Percentiles rank a stretch among this genome's conserved stretches.
Conservation (phyloP, 2,113 vertebrate species). For the Donacobius atricapilla region DNA sequence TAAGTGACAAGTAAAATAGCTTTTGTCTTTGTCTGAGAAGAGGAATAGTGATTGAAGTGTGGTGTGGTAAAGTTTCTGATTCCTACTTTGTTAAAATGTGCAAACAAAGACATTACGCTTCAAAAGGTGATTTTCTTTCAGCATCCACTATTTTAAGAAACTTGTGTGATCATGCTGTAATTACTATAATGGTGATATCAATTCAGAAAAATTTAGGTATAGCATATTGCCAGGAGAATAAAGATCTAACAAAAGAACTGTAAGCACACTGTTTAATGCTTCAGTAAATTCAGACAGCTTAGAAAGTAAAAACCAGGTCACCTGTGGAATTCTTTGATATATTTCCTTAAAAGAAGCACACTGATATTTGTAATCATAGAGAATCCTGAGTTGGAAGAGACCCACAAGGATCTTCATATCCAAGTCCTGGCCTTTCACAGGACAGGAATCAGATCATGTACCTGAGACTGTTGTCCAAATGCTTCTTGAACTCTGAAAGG, state of each 20-base stretch:
- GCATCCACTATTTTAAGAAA: neutral
- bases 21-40: neutral
- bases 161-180: neutral
- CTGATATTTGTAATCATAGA: neutral
- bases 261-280: neutral
- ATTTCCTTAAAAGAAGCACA: neutral
- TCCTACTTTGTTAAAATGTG: neutral
- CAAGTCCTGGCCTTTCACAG: neutral
- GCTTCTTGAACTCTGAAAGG: neutral
- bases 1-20: neutral
- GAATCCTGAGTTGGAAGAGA: neutral
- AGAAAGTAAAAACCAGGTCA: neutral
- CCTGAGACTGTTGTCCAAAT: neutral
- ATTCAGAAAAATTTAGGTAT: neutral
- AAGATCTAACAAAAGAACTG: neutral
- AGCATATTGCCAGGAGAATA: neutral
- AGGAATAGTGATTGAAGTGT: neutral
- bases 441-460: neutral
- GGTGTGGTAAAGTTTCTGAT: neutral
- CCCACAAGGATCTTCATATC: neutral
- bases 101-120: neutral
- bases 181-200: neutral
- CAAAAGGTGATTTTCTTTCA: neutral
- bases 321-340: neutral
- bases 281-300: neutral